Evolutionary conservation across 2,113 vertebrate species (phyloP).

Genomic region (Cinclus mexicanus): DNA sequence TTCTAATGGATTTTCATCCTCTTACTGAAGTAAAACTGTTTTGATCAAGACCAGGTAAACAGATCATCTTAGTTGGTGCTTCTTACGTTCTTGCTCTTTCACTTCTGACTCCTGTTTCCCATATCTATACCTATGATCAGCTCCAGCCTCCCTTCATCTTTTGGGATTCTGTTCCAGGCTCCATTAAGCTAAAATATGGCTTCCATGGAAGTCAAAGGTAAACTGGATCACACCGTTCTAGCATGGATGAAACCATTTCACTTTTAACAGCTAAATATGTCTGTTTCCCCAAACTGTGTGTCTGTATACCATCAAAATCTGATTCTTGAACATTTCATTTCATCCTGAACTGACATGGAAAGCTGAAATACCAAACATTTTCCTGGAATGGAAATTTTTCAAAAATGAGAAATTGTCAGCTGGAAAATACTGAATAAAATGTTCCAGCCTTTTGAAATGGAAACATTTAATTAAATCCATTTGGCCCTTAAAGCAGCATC

Average conservation of each 20-base stretch:
- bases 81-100: neutral
- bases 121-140: neutral
- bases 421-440: slow-evolving; percentile 30
- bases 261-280: neutral
- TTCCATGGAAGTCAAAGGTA: neutral
- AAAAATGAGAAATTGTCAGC: neutral
- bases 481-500: slow-evolving; percentile 38
- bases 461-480: slow-evolving; percentile 65
- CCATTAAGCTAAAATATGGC: neutral
- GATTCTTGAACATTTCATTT: neutral
- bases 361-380: neutral
- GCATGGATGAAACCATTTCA: neutral
- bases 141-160: neutral
- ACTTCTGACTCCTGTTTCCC: neutral
- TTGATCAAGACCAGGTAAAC: neutral
- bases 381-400: slow-evolving; percentile 1
- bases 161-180: neutral
- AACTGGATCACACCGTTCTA: neutral
- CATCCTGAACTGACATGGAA: neutral
- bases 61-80: neutral
- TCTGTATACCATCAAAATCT: neutral
- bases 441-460: slow-evolving; percentile 51
- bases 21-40: neutral
- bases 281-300: neutral
- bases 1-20: neutral